A percentile compares a stretch with the other conserved stretches of the same genome.
Conservation (phyloP, 2,888 invertebrate genomes). For the Trichogramma dendrolimi region DNA sequence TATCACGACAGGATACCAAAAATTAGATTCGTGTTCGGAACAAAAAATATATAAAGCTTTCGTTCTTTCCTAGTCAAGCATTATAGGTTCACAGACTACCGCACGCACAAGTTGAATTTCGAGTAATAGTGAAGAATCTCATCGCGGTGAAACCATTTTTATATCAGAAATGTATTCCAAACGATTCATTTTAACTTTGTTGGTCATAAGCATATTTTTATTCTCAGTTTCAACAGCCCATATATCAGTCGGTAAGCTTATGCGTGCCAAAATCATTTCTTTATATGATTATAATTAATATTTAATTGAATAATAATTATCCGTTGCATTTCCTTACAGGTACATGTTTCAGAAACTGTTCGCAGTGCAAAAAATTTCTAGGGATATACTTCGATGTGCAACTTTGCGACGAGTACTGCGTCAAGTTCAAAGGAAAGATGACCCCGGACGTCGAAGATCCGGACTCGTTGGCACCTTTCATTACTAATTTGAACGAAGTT, state of each 20-base stretch:
- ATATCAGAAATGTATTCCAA: too few relatives aligned
- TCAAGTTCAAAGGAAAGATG: conserved; percentile 76
- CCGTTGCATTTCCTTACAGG: conserved; percentile 47
- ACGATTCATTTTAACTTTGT: too few relatives aligned
- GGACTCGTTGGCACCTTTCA: conserved; percentile 73
- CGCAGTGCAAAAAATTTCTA: conserved; percentile 84
- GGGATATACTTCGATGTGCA: conserved; percentile 83
- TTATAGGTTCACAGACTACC: neutral
- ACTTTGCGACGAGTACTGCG: conserved; percentile 78
- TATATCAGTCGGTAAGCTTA: conserved; percentile 24
- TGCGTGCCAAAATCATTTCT: neutral
- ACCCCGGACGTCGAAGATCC: conserved; percentile 83
- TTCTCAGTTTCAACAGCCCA: conserved; percentile 13
- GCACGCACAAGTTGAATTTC: too few relatives aligned
- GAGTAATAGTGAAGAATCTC: too few relatives aligned
- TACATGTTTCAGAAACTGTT: conserved; percentile 80
- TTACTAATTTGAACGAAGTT: conserved; percentile 55
- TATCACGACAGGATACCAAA: conserved; percentile 18
- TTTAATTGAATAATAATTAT: neutral
- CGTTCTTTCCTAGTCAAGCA: neutral
- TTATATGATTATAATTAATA: neutral
- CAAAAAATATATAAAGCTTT: conserved; percentile 22
- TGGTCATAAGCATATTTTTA: neutral
- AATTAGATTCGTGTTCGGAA: neutral
- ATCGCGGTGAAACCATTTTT: too few relatives aligned